phyloP scores from a whole-genome alignment of 1,140 invertebrate genomes.

The Berghia stephanieae region DNA sequence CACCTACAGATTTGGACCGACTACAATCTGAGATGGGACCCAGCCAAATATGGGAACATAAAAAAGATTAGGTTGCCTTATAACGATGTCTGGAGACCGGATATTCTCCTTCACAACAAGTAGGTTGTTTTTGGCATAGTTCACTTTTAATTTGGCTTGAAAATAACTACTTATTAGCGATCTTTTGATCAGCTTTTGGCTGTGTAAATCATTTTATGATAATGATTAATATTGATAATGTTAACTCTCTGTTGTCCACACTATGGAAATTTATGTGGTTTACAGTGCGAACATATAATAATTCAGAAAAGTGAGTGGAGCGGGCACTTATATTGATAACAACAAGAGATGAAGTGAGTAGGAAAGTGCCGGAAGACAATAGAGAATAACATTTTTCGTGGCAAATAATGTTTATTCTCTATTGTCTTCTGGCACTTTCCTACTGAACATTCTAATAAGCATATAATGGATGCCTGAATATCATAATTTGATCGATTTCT shows the following conservation, averaged over 20 bases:
- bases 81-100: conserved; percentile 99
- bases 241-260: neutral
- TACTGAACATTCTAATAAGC: too few relatives aligned
- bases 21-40: conserved; percentile 97
- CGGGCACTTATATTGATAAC: too few relatives aligned
- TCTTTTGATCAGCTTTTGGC: neutral
- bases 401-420: too few relatives aligned
- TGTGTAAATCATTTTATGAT: neutral
- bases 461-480: too few relatives aligned
- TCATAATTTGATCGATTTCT: too few relatives aligned
- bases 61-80: conserved; percentile 93
- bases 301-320: too few relatives aligned
- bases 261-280: neutral
- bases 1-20: conserved; percentile 83
- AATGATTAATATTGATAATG: neutral
- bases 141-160: neutral
- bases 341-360: too few relatives aligned
- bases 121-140: too few relatives aligned
- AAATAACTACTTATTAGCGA: neutral
- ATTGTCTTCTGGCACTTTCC: too few relatives aligned
- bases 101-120: conserved; percentile 99
- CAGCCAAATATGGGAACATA: conserved; percentile 97
- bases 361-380: too few relatives aligned
- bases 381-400: too few relatives aligned
- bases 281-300: too few relatives aligned